These are phyloP conservation scores for Enteromius thamalakanensis DNA, from an alignment of 2,797 vertebrate species.

Conservation along the genomic window DNA sequence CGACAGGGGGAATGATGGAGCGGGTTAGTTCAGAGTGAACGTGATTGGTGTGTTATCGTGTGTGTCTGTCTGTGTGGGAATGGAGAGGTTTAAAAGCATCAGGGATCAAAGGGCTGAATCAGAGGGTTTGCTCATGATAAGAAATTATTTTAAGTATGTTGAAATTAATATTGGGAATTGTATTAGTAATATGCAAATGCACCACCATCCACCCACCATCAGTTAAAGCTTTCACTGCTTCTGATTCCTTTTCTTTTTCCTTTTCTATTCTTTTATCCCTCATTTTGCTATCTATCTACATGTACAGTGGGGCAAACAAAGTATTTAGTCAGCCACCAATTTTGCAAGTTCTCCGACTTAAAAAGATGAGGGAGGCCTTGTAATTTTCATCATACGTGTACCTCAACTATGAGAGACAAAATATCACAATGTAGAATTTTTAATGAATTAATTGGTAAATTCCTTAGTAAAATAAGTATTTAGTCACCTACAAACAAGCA, in stretches of 20 bases:
- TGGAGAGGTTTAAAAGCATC: conserved; percentile 24
- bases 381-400: no score
- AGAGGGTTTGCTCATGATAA: conserved; percentile 45
- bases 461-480: no score
- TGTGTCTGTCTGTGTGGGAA: conserved; percentile 37
- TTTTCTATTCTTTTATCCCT: neutral
- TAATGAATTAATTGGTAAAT: neutral
- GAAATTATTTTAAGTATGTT: conserved; percentile 41
- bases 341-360: no score
- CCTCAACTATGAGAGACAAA: no score
- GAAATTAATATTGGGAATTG: conserved; percentile 42
- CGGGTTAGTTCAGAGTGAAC: neutral
- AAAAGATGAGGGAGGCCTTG: no score
- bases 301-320: no score
- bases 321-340: no score
- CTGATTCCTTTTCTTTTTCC: neutral
- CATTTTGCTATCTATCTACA: neutral
- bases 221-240: conserved; percentile 22
- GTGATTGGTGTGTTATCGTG: neutral
- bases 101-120: conserved; percentile 43
- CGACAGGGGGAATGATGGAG: neutral
- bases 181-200: conserved; percentile 39
- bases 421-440: neutral
- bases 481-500: no score
- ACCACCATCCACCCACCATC: neutral